Conservation (phyloP, 2,797 vertebrate species). For the Myotis vivesi region DNA sequence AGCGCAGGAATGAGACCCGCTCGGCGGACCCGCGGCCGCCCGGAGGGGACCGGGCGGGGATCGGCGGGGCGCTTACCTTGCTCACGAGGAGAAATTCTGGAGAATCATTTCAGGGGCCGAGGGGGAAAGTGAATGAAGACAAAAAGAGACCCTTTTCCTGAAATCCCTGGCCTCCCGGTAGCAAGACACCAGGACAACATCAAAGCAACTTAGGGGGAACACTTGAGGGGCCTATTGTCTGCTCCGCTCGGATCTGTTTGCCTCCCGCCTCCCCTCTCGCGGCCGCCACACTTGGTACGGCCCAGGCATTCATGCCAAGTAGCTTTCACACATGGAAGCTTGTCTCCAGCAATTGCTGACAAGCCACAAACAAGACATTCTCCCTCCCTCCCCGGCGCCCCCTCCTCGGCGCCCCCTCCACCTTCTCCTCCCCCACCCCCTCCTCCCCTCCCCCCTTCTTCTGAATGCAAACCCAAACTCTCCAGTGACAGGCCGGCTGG, state of each 20-base stretch:
- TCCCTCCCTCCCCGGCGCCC: constrained; percentile 74
- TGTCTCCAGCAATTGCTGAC: constrained; percentile 97
- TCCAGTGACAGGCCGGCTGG: constrained; percentile 84
- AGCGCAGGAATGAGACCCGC: constrained; percentile 74
- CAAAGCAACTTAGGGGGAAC: constrained; percentile 92
- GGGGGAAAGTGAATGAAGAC: constrained; percentile 85
- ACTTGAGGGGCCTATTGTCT: constrained; percentile 91
- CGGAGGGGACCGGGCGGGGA: not conserved
- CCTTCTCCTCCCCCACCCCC: constrained; percentile 71
- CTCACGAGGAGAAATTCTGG: constrained; percentile 78
- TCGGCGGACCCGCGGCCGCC: not conserved
- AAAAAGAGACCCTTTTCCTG: constrained; percentile 85
- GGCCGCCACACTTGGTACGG: constrained; percentile 90
- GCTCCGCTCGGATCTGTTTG: constrained; percentile 86
- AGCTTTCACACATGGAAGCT: constrained; percentile 97
- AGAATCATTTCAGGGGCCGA: constrained; percentile 78
- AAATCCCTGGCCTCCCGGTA: constrained; percentile 85
- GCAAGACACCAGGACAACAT: constrained; percentile 89
- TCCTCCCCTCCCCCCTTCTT: constrained; percentile 83
- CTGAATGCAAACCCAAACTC: constrained; percentile 85
- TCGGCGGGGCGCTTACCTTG: constrained; percentile 80
- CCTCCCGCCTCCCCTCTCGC: constrained; percentile 88
- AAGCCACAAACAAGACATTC: constrained; percentile 95
- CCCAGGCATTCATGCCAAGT: constrained; percentile 97
- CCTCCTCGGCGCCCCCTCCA: constrained; percentile 67